Evolutionary conservation across 2,797 vertebrate species (phyloP).

Genomic region (Mus minutoides): DNA sequence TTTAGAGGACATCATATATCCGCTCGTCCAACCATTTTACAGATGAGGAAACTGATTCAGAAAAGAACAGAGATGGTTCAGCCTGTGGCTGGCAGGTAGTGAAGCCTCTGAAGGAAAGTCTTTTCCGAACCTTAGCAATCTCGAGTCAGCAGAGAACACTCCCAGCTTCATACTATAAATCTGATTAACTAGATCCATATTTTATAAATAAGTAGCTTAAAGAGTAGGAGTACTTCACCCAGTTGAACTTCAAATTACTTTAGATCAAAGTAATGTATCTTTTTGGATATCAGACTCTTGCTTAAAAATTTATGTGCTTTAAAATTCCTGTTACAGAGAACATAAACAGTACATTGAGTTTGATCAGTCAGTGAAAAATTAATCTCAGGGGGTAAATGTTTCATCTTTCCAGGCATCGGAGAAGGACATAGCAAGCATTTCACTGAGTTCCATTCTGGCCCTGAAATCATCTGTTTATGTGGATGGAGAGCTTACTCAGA

Average conservation of each 20-base stretch:
- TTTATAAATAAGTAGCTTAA: slow-evolving; percentile 78
- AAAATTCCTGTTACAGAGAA: slow-evolving; percentile 80
- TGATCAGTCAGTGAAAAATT: slow-evolving; percentile 81
- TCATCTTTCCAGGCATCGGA: slow-evolving; percentile 66
- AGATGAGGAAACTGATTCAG: slow-evolving; percentile 30
- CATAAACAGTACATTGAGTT: slow-evolving; percentile 80
- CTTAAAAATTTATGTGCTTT: slow-evolving; percentile 80
- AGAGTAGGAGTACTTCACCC: slow-evolving; percentile 65
- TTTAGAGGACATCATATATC: neutral
- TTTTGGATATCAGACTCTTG: slow-evolving; percentile 73
- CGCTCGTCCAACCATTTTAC: slow-evolving; percentile 27
- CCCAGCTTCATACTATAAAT: slow-evolving; percentile 67
- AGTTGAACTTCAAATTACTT: slow-evolving; percentile 80
- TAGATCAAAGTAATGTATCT: slow-evolving; percentile 79
- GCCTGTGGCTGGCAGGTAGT: neutral
- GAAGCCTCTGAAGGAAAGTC: slow-evolving; percentile 10
- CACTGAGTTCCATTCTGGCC: slow-evolving; percentile 58
- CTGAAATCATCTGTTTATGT: slow-evolving; percentile 54
- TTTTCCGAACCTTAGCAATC: slow-evolving; percentile 20
- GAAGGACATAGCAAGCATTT: slow-evolving; percentile 72
- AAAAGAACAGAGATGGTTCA: neutral
- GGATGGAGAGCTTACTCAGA: neutral
- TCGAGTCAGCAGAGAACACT: slow-evolving; percentile 53
- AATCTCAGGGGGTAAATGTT: slow-evolving; percentile 77
- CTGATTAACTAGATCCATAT: slow-evolving; percentile 73